These are phyloP conservation scores for Chymomyza fuscimana DNA, from an alignment of 2,888 invertebrate genomes.

Conservation along the genomic window DNA sequence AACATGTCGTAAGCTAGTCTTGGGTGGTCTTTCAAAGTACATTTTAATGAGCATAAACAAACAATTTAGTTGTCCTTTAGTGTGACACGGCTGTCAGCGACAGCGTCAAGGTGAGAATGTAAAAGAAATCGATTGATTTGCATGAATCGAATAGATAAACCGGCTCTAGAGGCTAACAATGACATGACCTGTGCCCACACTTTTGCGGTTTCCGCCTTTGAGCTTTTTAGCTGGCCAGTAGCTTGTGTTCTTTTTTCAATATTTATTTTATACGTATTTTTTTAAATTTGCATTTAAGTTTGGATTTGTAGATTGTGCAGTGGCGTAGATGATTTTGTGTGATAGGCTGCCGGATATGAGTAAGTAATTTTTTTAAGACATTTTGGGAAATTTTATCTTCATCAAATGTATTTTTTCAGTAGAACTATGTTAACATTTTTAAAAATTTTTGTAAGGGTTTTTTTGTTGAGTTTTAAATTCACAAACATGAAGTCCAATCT, in stretches of 20 bases:
- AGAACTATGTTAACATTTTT: too few relatives aligned
- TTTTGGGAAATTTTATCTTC: too few relatives aligned
- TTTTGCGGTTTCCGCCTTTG: conserved; percentile 50
- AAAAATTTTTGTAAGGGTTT: too few relatives aligned
- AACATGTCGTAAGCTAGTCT: conserved; percentile 5
- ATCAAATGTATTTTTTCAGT: too few relatives aligned
- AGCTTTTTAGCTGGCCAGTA: conserved; percentile 15
- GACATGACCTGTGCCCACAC: conserved; percentile 47
- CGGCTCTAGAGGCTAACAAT: conserved; percentile 15
- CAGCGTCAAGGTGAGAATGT: conserved; percentile 37
- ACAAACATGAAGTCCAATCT: too few relatives aligned
- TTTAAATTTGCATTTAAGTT: background rate
- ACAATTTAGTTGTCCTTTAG: conserved; percentile 41
- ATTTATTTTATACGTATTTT: background rate
- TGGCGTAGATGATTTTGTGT: too few relatives aligned
- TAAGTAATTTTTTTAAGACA: too few relatives aligned
- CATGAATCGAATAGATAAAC: conserved; percentile 14
- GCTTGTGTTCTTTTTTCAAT: conserved; percentile 17
- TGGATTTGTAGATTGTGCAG: background rate
- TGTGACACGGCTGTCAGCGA: conserved; percentile 14
- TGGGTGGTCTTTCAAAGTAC: conserved; percentile 35
- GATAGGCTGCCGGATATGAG: too few relatives aligned
- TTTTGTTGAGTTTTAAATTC: too few relatives aligned
- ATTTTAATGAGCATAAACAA: conserved; percentile 45
- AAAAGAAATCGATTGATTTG: conserved; percentile 58